Evolutionary conservation across 2,797 vertebrate genomes (phyloP).

Genomic region (Ispidina lecontei): DNA sequence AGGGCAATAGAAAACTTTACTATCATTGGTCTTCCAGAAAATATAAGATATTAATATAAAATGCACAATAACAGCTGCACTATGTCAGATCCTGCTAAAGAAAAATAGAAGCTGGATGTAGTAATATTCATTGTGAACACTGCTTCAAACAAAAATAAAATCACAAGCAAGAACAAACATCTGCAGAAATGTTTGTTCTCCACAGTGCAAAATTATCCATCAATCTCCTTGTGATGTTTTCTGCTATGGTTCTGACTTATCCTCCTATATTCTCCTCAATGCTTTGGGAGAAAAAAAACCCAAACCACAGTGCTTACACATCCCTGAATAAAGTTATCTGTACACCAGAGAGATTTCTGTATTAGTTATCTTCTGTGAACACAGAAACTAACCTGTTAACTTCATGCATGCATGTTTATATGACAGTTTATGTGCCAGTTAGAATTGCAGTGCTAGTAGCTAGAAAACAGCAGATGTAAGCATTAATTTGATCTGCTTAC

Average conservation of each 20-base stretch:
- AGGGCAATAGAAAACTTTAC: not conserved
- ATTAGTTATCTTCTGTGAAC: not conserved
- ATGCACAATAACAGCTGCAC: not conserved
- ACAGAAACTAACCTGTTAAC: constrained; percentile 1
- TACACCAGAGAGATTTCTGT: not conserved
- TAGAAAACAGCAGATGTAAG: constrained; percentile 29
- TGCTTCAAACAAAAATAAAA: not conserved
- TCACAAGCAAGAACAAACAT: not conserved
- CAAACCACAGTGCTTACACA: not conserved
- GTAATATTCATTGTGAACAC: not conserved
- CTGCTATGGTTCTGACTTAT: not conserved
- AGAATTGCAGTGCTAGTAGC: not conserved
- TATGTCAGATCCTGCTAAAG: not conserved
- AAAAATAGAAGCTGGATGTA: not conserved
- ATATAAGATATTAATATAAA: not conserved
- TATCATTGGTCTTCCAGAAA: not conserved
- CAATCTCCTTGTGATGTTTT: constrained; percentile 13
- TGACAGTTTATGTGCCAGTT: constrained; percentile 26
- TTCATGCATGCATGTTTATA: not conserved
- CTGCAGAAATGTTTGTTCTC: constrained; percentile 26
- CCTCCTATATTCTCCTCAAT: not conserved
- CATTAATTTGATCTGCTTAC: constrained; percentile 32
- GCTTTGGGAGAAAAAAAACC: not conserved
- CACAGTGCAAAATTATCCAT: constrained; percentile 17
- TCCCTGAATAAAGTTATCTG: not conserved